Percentiles rank a stretch among this genome's conserved stretches.
Conservation (phyloP, 2,113 vertebrate genomes). For the Nestor notabilis region DNA sequence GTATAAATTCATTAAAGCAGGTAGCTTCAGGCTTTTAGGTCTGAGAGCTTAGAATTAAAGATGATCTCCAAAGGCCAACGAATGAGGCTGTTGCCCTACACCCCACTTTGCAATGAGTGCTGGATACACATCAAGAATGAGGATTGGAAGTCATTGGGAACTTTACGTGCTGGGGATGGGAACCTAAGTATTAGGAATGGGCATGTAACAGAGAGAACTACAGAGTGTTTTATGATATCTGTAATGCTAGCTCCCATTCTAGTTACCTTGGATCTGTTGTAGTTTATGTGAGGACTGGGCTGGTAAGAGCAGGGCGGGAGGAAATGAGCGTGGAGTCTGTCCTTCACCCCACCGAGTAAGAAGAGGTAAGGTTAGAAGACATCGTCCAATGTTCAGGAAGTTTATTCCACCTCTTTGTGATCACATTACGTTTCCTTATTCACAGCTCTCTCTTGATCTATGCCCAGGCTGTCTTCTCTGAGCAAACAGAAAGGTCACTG, state of each 20-base stretch:
- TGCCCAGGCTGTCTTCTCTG: neutral
- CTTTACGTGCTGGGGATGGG: neutral
- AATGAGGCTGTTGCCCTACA: neutral
- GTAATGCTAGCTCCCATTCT: accelerated
- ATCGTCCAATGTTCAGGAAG: too few relatives aligned
- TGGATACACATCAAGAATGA: accelerated
- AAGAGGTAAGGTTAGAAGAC: neutral
- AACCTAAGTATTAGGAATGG: neutral
- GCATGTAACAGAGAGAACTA: neutral
- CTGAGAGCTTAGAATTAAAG: neutral
- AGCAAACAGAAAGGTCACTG: neutral
- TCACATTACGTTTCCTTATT: neutral
- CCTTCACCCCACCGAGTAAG: neutral
- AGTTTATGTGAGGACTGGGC: neutral
- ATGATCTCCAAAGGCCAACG: neutral
- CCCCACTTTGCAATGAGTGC: neutral
- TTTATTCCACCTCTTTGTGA: neutral
- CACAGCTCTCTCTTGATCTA: neutral
- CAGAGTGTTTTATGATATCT: neutral
- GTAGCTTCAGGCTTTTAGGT: neutral
- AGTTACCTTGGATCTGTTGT: neutral
- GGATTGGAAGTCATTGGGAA: neutral
- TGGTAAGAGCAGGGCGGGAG: neutral
- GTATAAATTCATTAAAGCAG: neutral
- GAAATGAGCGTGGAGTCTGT: neutral